A percentile compares a stretch with the other conserved stretches of the same genome.
phyloP scores from a whole-genome alignment of 2,888 invertebrate species.

The Andrena chrysosceles region DNA sequence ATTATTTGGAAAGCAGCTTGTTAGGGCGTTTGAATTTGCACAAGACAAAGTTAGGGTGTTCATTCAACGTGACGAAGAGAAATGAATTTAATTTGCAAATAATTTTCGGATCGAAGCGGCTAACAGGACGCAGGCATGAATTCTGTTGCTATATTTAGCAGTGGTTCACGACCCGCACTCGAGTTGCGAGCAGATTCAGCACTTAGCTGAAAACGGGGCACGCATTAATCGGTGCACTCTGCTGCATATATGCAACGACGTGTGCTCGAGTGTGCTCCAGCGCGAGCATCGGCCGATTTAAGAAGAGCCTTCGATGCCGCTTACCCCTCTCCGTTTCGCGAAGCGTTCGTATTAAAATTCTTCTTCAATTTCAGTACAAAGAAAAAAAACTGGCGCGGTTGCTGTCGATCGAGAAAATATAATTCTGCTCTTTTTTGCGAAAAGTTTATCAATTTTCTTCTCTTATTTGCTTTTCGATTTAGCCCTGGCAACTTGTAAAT shows the following conservation, averaged over 20 bases:
- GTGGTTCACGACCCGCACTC: not conserved
- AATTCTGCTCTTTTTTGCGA: too few relatives aligned
- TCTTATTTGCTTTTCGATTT: too few relatives aligned
- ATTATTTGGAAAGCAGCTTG: too few relatives aligned
- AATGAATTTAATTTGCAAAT: not conserved
- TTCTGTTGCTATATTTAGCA: not conserved
- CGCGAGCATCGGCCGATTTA: not conserved
- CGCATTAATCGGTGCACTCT: slow-evolving; percentile 33
- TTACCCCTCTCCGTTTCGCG: not conserved
- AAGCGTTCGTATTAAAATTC: not conserved
- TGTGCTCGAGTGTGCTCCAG: not conserved
- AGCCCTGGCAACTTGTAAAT: too few relatives aligned
- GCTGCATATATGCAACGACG: slow-evolving; percentile 11
- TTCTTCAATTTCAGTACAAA: too few relatives aligned
- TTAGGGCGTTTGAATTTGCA: too few relatives aligned
- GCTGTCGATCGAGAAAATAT: too few relatives aligned
- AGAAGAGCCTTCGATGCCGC: not conserved
- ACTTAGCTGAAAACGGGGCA: slow-evolving; percentile 14
- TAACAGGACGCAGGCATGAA: not conserved
- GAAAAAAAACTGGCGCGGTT: too few relatives aligned
- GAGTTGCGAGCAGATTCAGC: slow-evolving; percentile 24
- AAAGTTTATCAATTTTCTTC: too few relatives aligned
- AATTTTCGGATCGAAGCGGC: not conserved
- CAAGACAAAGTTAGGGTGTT: too few relatives aligned
- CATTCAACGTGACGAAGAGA: too few relatives aligned